These are phyloP conservation scores for Dicentrarchus labrax DNA, from an alignment of 2,113 vertebrate species.

Conservation along the genomic window DNA sequence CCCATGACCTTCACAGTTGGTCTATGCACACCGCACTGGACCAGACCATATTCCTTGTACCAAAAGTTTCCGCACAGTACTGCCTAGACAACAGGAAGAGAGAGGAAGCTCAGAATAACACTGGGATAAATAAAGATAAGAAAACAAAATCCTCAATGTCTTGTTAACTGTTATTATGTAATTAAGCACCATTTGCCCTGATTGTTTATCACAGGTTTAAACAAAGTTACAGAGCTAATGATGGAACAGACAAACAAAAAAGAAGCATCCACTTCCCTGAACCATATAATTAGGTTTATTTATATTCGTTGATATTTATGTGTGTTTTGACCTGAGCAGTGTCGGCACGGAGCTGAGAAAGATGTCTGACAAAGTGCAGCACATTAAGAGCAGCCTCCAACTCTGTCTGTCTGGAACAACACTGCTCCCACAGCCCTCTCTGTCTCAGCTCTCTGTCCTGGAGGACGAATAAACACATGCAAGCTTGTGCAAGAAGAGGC, in stretches of 20 bases:
- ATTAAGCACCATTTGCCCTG: neutral
- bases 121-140: neutral
- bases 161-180: neutral
- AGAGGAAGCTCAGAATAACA: neutral
- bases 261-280: neutral
- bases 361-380: slow-evolving; percentile 82
- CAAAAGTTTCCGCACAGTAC: slow-evolving; percentile 82
- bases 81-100: slow-evolving; percentile 75
- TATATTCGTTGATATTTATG: neutral
- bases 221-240: neutral
- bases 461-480: slow-evolving; percentile 30
- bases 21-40: slow-evolving; percentile 50
- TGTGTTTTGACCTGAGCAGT: slow-evolving; percentile 86
- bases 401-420: slow-evolving; percentile 77
- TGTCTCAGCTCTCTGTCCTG: slow-evolving; percentile 80
- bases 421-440: slow-evolving; percentile 81
- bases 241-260: neutral
- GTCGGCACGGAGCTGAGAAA: slow-evolving; percentile 79
- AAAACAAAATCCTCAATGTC: neutral
- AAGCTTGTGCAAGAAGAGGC: neutral
- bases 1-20: slow-evolving; percentile 31
- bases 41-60: slow-evolving; percentile 85
- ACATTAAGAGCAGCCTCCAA: slow-evolving; percentile 81
- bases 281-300: neutral
- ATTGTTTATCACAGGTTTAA: slow-evolving; percentile 5